Base-by-base conservation (phyloP, 2,113 vertebrate species). In the Nipponia nippon region DNA sequence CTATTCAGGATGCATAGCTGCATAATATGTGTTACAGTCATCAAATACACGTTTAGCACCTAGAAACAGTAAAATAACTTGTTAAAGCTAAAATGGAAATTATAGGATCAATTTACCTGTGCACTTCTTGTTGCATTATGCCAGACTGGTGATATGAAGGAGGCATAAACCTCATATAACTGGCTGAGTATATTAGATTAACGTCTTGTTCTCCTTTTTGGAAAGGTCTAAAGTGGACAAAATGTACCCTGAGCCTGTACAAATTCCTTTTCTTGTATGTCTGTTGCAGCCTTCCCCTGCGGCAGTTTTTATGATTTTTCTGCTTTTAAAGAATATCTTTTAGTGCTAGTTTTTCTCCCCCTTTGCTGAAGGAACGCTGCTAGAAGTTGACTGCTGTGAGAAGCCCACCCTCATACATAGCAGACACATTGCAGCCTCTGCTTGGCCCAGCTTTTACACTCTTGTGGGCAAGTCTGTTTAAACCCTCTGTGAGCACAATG, bases 81-180 rank as follows among this genome's bases (percentile, higher is more conserved):
- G 95, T 96, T 95, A 90, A 91, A 93, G 65, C 75, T 92, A 67
- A 97, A 95, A 97, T 90, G 90, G 89, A 96, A 97, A 97, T 94
- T 79, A 95, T 44, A 61, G 63, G 71, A 93, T 91, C 93, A 91
- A 94, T 94, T 96, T 94, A 92, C 93, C 80, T 90, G 70, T 36
- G 55, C 34, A 49, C 79, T 93, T 92, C 69, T 58, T 7, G 80
- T 81, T 86, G 70, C 83, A 94, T 91, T 91, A 73, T 94, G 93
- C 91, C 95, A 96, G 89, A 70, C 71, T 82, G 77, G 59, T 94
- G 83, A 85, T 93, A 92, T 18, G 89, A 91, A 96, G 53, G 67
- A 91, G 62, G 62, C 66, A 91, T 93, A 95, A 97, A 91, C 53
- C 78, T 90, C 91, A 47, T 66, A 87, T 87, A 94, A 70, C 91